Base-by-base conservation (phyloP, 35 echinoderm and acorn worm species). In the Hemicentrotus pulcherrimus region DNA sequence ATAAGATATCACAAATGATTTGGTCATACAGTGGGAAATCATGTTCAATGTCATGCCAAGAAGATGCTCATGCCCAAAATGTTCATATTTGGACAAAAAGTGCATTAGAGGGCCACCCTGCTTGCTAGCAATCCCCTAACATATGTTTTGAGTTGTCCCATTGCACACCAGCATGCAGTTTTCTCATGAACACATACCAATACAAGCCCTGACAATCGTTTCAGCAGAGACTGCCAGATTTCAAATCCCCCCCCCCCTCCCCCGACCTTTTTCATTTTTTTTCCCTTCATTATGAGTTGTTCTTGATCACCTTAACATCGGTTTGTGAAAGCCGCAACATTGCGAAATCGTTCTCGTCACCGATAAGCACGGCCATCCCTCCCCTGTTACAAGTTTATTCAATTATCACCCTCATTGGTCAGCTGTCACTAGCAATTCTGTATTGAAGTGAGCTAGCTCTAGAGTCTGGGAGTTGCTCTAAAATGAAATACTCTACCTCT, bases 331-430 rank as follows among this genome's bases (percentile, higher is more conserved):
- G 65, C 65, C 65, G 7, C 65, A 78, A 78, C 65, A 24, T 78
- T 78, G 65, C 22, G 28, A 78, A 78, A 78, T 78, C 65, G 65
- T 78, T 78, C 28, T 78, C 65, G 65, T 78, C 65, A 28, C 65
- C 28, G 65, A 28, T 78, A 22, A n/a, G 65, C 2, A 15, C 19
- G 65, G 19, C 65, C 65, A 78, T 78, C 65, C 65, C 65, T 78
- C 65, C 65, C 65, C 65, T 18, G 65, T 78, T 78, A 78, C 65
- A 78, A 78, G 65, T 78, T 78, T 78, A 78, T 78, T 78, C 65
- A 78, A 78, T 78, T 78, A 78, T 78, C 65, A n/a, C 65, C 65
- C 65, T 78, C 65, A 22, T 78, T n/a, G 19, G 65, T 28, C 22
- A 78, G 65, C 65, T 78, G 65, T 78, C 65, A 78, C 19, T 78